Percentiles rank a stretch among this genome's conserved stretches.
These are phyloP conservation scores for Drosophila miranda DNA, from an alignment of 1,140 invertebrate genomes.

Conservation along the genomic window DNA sequence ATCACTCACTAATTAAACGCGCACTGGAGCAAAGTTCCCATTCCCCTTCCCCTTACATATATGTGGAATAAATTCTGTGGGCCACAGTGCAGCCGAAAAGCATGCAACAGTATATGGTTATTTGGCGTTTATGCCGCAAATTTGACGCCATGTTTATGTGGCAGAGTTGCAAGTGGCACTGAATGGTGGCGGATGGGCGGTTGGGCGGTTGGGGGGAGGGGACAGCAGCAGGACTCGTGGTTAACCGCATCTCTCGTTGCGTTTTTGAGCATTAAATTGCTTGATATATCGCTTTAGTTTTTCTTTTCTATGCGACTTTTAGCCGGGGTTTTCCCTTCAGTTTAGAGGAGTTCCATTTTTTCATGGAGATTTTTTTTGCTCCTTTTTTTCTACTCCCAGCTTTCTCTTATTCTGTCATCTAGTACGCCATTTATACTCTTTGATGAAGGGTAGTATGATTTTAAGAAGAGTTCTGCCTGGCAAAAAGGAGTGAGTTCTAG, in stretches of 20 bases:
- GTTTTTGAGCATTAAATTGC: conserved; percentile 77
- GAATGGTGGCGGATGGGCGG: neutral
- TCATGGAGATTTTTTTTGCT: conserved; percentile 28
- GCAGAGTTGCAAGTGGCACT: conserved; percentile 1
- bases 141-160: conserved; percentile 67
- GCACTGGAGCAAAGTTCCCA: conserved; percentile 8
- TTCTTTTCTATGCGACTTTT: conserved; percentile 50
- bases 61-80: conserved; percentile 31
- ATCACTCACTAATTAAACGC: conserved; percentile 64
- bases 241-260: conserved; percentile 53
- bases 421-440: no score
- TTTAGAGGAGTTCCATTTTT: conserved; percentile 16
- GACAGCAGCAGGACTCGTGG: conserved; percentile 11
- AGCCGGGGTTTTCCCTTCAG: conserved; percentile 20
- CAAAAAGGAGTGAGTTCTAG: no score
- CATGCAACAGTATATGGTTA: conserved; percentile 66
- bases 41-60: neutral
- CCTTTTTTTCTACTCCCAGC: no score
- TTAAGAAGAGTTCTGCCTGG: no score
- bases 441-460: no score
- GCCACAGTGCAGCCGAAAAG: conserved; percentile 40
- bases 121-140: conserved; percentile 72
- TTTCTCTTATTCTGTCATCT: no score
- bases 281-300: conserved; percentile 68
- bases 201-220: neutral